These are phyloP conservation scores for Saccostrea cuccullata DNA, from an alignment of 1,140 invertebrate species.

Conservation along the genomic window DNA sequence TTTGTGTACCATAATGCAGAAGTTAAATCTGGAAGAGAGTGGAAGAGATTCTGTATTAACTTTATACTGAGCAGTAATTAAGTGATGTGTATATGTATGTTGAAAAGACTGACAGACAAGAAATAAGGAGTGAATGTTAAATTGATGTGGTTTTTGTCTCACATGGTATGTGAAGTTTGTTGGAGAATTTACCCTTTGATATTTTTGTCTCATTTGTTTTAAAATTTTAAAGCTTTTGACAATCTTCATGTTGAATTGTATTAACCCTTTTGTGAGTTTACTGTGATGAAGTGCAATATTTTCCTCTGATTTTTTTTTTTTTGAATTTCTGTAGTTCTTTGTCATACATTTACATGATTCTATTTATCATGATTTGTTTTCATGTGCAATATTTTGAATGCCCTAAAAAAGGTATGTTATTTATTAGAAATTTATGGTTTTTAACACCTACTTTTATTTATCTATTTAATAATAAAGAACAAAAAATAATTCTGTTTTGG, in stretches of 20 bases:
- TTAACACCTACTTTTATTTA: slow-evolving; percentile 17
- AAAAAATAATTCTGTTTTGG: too few species aligned
- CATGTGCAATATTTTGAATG: slow-evolving; percentile 15
- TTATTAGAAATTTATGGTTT: slow-evolving; percentile 22
- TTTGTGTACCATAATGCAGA: not conserved
- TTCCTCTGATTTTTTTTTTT: not conserved
- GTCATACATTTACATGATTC: not conserved
- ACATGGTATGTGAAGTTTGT: not conserved
- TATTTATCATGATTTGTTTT: not conserved
- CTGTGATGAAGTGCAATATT: slow-evolving; percentile 32
- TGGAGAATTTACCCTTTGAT: not conserved
- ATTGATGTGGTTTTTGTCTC: not conserved
- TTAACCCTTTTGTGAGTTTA: slow-evolving; percentile 2
- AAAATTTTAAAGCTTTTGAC: slow-evolving; percentile 11
- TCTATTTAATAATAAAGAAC: not conserved
- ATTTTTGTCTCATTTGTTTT: not conserved
- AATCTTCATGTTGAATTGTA: slow-evolving; percentile 24
- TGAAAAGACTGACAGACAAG: not conserved
- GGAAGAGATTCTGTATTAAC: not conserved
- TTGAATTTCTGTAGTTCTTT: slow-evolving; percentile 23
- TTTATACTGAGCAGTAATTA: not conserved
- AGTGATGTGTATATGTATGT: not conserved
- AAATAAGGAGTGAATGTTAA: not conserved
- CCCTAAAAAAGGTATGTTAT: slow-evolving; percentile 28
- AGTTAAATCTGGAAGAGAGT: not conserved